Evolutionary conservation across 2,113 vertebrate genomes (phyloP).

Genomic region (Rana temporaria): DNA sequence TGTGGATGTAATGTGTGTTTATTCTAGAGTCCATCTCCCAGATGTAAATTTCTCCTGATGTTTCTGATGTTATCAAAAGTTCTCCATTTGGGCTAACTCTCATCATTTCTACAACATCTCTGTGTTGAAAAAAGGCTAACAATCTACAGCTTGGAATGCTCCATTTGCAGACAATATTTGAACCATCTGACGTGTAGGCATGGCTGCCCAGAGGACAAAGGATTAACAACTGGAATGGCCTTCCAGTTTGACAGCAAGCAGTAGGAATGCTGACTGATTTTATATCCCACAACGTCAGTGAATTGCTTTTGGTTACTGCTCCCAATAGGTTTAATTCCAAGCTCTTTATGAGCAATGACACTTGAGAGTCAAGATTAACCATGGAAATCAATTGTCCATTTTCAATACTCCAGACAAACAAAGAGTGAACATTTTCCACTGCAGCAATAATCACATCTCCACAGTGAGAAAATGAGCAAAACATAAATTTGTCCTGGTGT

Average conservation of each 20-base stretch:
- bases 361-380: constrained; percentile 60
- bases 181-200: constrained; percentile 76
- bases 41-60: constrained; percentile 71
- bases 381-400: constrained; percentile 76
- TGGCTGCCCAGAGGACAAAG: constrained; percentile 60
- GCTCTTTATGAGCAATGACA: constrained; percentile 64
- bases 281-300: constrained; percentile 72
- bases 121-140: constrained; percentile 67
- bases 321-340: constrained; percentile 58
- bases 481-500: constrained; percentile 61
- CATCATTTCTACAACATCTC: constrained; percentile 66
- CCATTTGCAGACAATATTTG: constrained; percentile 74
- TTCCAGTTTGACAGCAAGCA: constrained; percentile 64
- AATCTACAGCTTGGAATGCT: constrained; percentile 60
- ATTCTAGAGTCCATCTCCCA: constrained; percentile 72
- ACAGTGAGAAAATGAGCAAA: constrained; percentile 67
- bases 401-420: constrained; percentile 73
- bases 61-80: constrained; percentile 69
- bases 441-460: constrained; percentile 72
- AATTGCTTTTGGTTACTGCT: constrained; percentile 63
- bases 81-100: constrained; percentile 64
- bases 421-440: constrained; percentile 62
- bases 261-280: constrained; percentile 67
- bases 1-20: constrained; percentile 69
- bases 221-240: constrained; percentile 64